phyloP scores from a whole-genome alignment of 2,888 invertebrate genomes.

The Drosophila longiperda region DNA sequence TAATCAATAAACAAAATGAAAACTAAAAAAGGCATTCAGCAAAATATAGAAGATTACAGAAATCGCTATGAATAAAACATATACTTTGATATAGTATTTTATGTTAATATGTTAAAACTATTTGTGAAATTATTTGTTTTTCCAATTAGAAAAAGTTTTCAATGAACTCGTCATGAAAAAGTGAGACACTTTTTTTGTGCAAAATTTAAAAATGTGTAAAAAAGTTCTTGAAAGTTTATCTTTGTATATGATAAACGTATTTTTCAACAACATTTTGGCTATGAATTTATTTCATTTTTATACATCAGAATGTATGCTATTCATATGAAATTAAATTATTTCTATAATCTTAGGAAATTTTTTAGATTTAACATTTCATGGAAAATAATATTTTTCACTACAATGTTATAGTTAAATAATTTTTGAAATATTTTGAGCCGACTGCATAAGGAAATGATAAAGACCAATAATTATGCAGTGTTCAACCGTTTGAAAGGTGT shows the following conservation, averaged over 20 bases:
- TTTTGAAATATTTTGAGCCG: not conserved
- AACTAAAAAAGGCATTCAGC: not conserved
- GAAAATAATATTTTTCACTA: not conserved
- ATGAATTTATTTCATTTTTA: not conserved
- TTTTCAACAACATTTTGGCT: not conserved
- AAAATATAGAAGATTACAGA: not conserved
- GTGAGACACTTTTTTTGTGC: not conserved
- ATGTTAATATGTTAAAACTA: not conserved
- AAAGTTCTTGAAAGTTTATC: no score
- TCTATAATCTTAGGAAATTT: not conserved
- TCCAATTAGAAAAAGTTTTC: not conserved
- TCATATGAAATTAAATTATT: not conserved
- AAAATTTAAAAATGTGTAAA: not conserved
- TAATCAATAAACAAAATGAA: not conserved
- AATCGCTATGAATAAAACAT: not conserved
- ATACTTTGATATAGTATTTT: not conserved
- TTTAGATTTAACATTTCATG: not conserved
- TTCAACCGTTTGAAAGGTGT: not conserved
- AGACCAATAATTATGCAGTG: not conserved
- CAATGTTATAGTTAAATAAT: not conserved
- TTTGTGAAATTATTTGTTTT: not conserved
- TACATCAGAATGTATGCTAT: not conserved
- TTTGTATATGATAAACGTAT: not conserved
- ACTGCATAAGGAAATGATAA: not conserved
- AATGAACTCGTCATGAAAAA: not conserved